These are phyloP conservation scores for Syrrhaptes paradoxus DNA, from an alignment of 2,113 vertebrate genomes.

Conservation along the genomic window DNA sequence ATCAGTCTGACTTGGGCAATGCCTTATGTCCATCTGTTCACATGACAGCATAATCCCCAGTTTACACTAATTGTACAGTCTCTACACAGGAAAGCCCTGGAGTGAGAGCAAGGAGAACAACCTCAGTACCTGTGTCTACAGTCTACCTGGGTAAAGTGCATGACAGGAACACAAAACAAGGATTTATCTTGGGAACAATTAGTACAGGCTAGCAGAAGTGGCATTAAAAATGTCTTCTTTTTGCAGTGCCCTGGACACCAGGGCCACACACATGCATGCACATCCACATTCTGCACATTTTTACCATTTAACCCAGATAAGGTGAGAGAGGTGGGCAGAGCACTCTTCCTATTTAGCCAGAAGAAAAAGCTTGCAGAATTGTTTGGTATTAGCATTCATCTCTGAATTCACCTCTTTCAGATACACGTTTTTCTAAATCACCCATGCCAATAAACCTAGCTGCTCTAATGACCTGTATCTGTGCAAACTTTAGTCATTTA, in stretches of 20 bases:
- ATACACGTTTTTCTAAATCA: neutral
- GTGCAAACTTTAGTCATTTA: neutral
- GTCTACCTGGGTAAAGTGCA: neutral
- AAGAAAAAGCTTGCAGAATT: neutral
- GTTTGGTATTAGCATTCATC: neutral
- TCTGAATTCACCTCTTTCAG: neutral
- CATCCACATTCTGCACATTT: neutral
- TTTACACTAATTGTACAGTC: neutral
- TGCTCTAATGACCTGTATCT: neutral
- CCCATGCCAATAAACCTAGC: neutral
- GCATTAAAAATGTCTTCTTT: neutral
- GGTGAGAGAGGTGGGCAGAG: neutral
- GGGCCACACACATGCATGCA: fast-evolving
- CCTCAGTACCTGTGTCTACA: neutral
- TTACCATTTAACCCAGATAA: neutral
- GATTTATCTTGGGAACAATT: neutral
- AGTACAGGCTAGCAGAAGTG: neutral
- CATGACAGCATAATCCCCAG: neutral
- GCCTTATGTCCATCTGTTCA: neutral
- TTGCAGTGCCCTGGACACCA: neutral
- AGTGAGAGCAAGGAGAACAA: neutral
- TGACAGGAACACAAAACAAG: neutral
- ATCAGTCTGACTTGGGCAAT: neutral
- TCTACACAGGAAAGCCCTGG: neutral
- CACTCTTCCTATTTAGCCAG: neutral